Conservation (phyloP, 2,797 vertebrate species). For the Thaleichthys pacificus region DNA sequence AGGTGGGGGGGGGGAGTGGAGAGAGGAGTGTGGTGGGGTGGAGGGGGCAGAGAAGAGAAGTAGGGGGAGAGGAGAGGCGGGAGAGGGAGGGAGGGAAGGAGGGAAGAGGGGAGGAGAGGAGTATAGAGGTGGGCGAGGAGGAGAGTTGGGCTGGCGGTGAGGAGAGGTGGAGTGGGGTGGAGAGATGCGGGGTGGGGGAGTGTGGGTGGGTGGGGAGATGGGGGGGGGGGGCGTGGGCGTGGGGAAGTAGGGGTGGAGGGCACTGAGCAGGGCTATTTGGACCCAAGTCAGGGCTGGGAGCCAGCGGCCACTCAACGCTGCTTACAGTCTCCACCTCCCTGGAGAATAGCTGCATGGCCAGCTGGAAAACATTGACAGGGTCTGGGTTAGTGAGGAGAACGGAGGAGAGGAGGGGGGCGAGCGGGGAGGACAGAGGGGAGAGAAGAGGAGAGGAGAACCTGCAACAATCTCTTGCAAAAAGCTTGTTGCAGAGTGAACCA, state of each 20-base stretch:
- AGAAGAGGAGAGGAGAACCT: constrained; percentile 21
- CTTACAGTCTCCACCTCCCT: constrained; percentile 46
- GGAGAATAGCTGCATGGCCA: constrained; percentile 61
- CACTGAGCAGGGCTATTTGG: constrained; percentile 43
- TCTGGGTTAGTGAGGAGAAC: constrained; percentile 55
- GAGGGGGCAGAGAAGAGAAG: too few species aligned
- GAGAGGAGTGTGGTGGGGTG: constrained; percentile 2
- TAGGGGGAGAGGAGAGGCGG: neutral
- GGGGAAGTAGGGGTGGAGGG: constrained; percentile 21
- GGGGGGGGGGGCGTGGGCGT: constrained; percentile 20
- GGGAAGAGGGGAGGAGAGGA: too few species aligned
- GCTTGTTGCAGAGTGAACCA: too few species aligned
- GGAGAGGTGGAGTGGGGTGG: neutral
- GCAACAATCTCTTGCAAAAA: too few species aligned
- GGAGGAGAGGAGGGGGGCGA: constrained; percentile 34
- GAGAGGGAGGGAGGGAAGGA: too few species aligned
- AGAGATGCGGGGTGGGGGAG: constrained; percentile 13
- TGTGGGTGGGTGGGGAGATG: constrained; percentile 18
- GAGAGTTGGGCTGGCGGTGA: too few species aligned
- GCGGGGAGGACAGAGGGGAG: constrained; percentile 43
- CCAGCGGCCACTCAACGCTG: constrained; percentile 54
- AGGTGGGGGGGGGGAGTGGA: constrained; percentile 26
- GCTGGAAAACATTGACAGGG: constrained; percentile 74
- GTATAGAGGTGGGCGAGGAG: too few species aligned
- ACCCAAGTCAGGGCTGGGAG: constrained; percentile 45